A percentile compares a stretch with the other conserved stretches of the same genome.
Evolutionary conservation across 2,797 vertebrate genomes (phyloP).

Genomic region (Sparus aurata): DNA sequence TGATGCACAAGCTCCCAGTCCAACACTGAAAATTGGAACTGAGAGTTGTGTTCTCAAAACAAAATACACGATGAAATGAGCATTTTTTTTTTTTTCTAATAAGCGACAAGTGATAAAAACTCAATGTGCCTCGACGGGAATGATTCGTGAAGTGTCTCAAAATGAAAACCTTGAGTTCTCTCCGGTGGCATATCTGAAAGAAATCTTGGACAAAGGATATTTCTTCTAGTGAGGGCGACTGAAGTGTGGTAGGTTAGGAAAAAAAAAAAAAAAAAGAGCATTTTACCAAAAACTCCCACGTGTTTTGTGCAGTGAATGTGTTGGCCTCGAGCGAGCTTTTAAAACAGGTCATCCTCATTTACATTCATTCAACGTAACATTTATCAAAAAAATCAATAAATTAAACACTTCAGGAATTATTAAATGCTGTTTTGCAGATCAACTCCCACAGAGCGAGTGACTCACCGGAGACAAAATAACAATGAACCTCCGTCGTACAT

Average conservation of each 20-base stretch:
- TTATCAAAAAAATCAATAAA: conserved; percentile 33
- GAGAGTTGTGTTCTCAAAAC: conserved; percentile 74
- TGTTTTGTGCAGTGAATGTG: not conserved
- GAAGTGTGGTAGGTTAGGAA: not conserved
- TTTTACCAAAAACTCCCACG: not conserved
- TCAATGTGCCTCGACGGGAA: conserved; percentile 44
- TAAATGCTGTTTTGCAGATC: conserved; percentile 29
- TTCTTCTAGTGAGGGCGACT: not conserved
- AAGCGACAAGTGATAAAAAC: conserved; percentile 63
- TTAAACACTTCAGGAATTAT: conserved; percentile 6
- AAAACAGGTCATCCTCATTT: conserved; percentile 23
- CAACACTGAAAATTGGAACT: conserved; percentile 79
- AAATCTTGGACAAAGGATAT: conserved; percentile 10
- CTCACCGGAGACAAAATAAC: conserved; percentile 11
- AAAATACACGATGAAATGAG: conserved; percentile 68
- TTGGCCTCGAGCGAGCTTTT: not conserved
- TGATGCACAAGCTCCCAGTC: conserved; percentile 56
- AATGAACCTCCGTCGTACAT: conserved; percentile 8
- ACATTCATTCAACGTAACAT: conserved; percentile 11
- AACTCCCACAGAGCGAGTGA: not conserved
- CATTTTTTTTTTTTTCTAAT: conserved; percentile 41
- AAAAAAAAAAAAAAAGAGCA: not conserved
- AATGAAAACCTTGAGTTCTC: conserved; percentile 32
- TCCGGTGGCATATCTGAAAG: conserved; percentile 14
- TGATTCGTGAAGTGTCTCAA: conserved; percentile 57